Base-by-base conservation (phyloP, 2,113 vertebrate genomes). In the Sylvietta virens region DNA sequence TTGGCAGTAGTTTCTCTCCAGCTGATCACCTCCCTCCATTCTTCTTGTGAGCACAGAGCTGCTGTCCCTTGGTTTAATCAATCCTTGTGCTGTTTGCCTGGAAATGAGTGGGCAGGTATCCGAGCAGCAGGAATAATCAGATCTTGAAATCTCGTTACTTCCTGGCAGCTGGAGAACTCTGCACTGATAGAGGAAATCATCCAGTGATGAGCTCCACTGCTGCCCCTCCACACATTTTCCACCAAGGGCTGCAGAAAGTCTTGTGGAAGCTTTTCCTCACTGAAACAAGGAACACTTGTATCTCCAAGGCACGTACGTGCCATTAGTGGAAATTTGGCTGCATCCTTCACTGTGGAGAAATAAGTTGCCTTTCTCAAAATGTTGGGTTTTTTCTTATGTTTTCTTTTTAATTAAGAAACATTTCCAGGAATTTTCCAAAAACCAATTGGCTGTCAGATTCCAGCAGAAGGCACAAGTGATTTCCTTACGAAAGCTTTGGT, bases 351-450 rank as follows among this genome's bases (percentile, higher is more conserved):
- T 57, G 15, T 45, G 50, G n/a, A 81, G 83, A 87, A 92, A 67
- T 48, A 83, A 54, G 42, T 53, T 35, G 39, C 60, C 67, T 94
- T 61, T 90, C 79, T 77, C 76, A 73, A 58, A 90, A 80, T 47
- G 64, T 30, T 84, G 60, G 3, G 2, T 2, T 83, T 70, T 90
- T 81, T 73, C 80, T 50, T 83, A n/a, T 12, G 64, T 95, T 94
- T 94, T 81, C 92, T 88, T 93, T 71, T 73, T 86, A 90, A 96
- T 94, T 92, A 88, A 94, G 44, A 56, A 90, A 71, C 69, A 40
- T 93, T 94, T 66, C 93, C 85, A 90, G 90, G 85, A 67, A 40
- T 70, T 83, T 96, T 53, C 82, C 76, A 88, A 67, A 33, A 86
- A n/a, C 64, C 83, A 71, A 10, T 17, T 81, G 95, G 80, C 79